Evolutionary conservation across 2,797 vertebrate species (phyloP), one percentile per base, ranked within the genome.

Genomic region (Scomberomorus guttatus): DNA sequence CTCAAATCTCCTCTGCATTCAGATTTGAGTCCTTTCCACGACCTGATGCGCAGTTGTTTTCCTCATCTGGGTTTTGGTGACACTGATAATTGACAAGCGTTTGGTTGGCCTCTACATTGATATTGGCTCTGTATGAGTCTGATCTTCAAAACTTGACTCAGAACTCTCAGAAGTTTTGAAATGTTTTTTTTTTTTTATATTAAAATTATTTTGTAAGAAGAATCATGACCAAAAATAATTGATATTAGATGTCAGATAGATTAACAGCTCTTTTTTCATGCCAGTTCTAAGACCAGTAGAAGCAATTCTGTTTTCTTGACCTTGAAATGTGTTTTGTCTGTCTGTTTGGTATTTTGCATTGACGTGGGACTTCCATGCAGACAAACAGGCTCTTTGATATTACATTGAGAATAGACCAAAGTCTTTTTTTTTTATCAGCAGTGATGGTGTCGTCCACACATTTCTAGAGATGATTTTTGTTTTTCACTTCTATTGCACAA

Each of bases 1-100:
- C 84, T 87, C 81, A 82, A 89, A 87, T 89, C 86, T 85, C 77
- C 75, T 82, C 86, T 84, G 89, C 88, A 90, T 93, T 92, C 86
- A 91, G 83, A 92, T 92, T 81, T 9, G 67, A 90, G 85, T 88
- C 89, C 87, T 87, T 20, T 83, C 77, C 55, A 57, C 70, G 75
- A 90, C 89, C 87, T 86, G 90, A 85, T 88, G 83, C 75, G 50
- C 79, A 56, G 80, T 85, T 90, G 76, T 91, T 91, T 87, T 86
- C 80, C 79, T 81, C 77, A 51, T 85, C 88, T 72, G 70, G 74
- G 82, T 63, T 72, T 39, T 32, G 29, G 58, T 82, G 83, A 90
- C 72, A 62, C 71, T 69, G 72, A 80, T 93, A 90, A 93, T 91
- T 89, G 86, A 92, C 89, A 91, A 84, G 75, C 51, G 4, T 63